These are phyloP conservation scores for Coranthus polyacanthus DNA, from an alignment of 2,797 vertebrate species.

Conservation along the genomic window DNA sequence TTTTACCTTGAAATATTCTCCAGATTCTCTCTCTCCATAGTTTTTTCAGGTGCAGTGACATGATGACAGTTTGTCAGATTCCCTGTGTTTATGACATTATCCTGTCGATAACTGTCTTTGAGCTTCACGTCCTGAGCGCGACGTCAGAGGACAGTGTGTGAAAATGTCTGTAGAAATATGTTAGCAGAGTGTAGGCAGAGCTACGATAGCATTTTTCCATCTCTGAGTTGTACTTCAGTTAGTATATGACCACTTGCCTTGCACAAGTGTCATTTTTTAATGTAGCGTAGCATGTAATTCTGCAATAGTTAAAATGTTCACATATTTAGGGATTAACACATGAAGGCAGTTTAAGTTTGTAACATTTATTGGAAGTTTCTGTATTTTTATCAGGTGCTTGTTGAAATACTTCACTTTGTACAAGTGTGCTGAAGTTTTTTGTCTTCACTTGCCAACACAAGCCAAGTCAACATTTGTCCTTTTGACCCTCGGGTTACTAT, in stretches of 20 bases:
- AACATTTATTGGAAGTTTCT: constrained; percentile 20
- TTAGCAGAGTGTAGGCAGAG: constrained; percentile 30
- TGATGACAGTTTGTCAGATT: too few relatives aligned
- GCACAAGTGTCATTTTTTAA: constrained; percentile 21
- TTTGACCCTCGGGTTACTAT: constrained; percentile 50
- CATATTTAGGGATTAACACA: constrained; percentile 24
- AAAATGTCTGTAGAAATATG: constrained; percentile 3
- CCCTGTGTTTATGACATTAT: too few relatives aligned
- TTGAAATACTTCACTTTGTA: constrained; percentile 31
- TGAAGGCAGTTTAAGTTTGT: constrained; percentile 3
- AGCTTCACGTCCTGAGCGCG: too few relatives aligned
- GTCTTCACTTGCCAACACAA: constrained; percentile 60
- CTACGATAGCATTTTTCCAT: constrained; percentile 28
- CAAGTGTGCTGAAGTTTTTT: constrained; percentile 34
- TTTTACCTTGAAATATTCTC: too few relatives aligned
- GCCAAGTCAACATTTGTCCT: constrained; percentile 44
- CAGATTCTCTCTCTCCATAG: too few relatives aligned
- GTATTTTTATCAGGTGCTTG: constrained; percentile 55
- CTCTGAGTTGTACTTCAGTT: constrained; percentile 16
- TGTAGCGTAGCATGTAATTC: constrained; percentile 45
- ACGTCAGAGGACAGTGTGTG: too few relatives aligned
- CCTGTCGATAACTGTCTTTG: too few relatives aligned
- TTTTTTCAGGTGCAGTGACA: too few relatives aligned
- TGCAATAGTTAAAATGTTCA: constrained; percentile 14
- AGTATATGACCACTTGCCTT: constrained; percentile 13